These are phyloP conservation scores for Sarcophaga bullata DNA, from an alignment of 1,140 invertebrate genomes.

Conservation along the genomic window DNA sequence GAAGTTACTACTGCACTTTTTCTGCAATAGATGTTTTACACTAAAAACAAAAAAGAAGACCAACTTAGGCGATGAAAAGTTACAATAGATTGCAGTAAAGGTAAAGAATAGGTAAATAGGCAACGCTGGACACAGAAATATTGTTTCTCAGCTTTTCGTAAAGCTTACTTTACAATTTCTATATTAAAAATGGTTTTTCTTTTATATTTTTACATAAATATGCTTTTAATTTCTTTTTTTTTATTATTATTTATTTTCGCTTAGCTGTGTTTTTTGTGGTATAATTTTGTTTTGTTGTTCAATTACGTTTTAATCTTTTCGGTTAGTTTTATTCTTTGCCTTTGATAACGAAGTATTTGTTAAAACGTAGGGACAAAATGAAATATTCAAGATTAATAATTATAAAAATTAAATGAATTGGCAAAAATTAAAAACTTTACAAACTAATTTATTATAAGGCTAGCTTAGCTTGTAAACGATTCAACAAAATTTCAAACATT, in stretches of 20 bases:
- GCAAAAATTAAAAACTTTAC: conserved; percentile 24
- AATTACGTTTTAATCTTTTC: neutral
- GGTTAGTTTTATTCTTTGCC: neutral
- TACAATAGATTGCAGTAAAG: no score
- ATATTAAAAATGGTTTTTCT: conserved; percentile 32
- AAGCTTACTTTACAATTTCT: no score
- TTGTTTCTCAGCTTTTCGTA: no score
- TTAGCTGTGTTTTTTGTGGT: neutral
- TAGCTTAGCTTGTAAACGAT: neutral
- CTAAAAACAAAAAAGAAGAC: no score
- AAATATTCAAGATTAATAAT: neutral
- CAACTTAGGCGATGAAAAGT: no score
- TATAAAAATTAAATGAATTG: conserved; percentile 1
- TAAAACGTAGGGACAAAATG: neutral
- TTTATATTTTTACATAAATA: conserved; percentile 51
- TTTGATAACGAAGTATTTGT: neutral
- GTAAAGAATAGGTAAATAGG: no score
- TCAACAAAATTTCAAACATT: neutral
- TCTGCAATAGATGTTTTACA: no score
- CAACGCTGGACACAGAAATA: no score
- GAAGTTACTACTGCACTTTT: no score
- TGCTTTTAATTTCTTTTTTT: conserved; percentile 29
- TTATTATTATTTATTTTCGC: neutral
- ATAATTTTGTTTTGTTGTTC: neutral
- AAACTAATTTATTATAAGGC: conserved; percentile 4